phyloP scores from a whole-genome alignment of 1,140 invertebrate genomes.

The Drosophila gunungcola region DNA sequence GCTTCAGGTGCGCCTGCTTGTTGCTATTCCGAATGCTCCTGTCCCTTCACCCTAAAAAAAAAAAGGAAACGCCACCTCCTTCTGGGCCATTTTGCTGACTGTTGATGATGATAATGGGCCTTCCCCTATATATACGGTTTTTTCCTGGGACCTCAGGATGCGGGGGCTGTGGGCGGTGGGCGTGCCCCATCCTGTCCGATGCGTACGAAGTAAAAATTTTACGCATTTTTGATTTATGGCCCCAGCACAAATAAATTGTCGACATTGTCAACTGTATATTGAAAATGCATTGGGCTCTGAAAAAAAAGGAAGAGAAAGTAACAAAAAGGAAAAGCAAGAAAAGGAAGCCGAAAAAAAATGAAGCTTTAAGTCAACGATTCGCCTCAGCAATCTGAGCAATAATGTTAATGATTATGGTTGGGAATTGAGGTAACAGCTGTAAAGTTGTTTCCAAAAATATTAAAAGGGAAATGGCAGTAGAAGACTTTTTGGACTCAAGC shows the following conservation, averaged over 20 bases:
- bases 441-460: slow-evolving; percentile 55
- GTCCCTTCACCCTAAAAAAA: slow-evolving; percentile 12
- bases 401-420: slow-evolving; percentile 76
- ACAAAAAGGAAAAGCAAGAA: slow-evolving; percentile 7
- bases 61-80: slow-evolving; percentile 39
- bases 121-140: slow-evolving; percentile 18
- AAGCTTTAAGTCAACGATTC: slow-evolving; percentile 44
- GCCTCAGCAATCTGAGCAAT: slow-evolving; percentile 51
- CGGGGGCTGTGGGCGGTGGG: slow-evolving; percentile 2
- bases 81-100: slow-evolving; percentile 77
- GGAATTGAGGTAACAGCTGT: slow-evolving; percentile 62
- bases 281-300: slow-evolving; percentile 69
- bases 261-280: slow-evolving; percentile 59
- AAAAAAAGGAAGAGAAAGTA: neutral
- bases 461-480: neutral
- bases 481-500: slow-evolving; percentile 13
- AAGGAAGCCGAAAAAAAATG: slow-evolving; percentile 29
- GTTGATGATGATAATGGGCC: slow-evolving; percentile 80
- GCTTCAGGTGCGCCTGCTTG: slow-evolving; percentile 75
- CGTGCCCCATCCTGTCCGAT: slow-evolving; percentile 30
- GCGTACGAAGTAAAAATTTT: slow-evolving; percentile 68
- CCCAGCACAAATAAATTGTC: slow-evolving; percentile 68
- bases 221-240: slow-evolving; percentile 83
- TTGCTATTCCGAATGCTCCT: slow-evolving; percentile 55
- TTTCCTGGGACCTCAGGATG: slow-evolving; percentile 4